Evolutionary conservation across 1,140 invertebrate genomes (phyloP).

Genomic region (Drosophila sulfurigaster): DNA sequence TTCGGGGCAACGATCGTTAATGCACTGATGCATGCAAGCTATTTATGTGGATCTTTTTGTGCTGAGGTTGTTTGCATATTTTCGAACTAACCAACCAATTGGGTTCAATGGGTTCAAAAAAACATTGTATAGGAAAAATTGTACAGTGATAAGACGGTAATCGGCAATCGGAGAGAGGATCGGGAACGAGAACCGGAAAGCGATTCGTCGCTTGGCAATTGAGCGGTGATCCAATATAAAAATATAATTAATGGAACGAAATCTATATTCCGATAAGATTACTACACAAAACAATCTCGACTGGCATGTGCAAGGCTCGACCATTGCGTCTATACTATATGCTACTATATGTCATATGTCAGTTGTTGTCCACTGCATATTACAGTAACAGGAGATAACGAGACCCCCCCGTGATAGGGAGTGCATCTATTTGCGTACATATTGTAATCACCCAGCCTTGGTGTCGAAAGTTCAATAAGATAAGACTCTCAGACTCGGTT

Average conservation of each 20-base stretch:
- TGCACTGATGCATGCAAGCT: conserved; percentile 42
- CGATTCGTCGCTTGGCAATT: conserved; percentile 50
- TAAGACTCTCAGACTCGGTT: not conserved
- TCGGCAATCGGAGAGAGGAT: not conserved
- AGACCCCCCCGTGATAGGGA: conserved; percentile 1
- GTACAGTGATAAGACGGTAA: not conserved
- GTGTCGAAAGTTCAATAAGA: conserved; percentile 26
- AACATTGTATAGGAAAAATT: conserved; percentile 55
- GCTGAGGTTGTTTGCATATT: conserved; percentile 35
- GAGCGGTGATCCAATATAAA: conserved; percentile 11
- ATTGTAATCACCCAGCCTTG: not conserved
- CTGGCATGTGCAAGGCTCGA: conserved; percentile 10
- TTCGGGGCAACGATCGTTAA: conserved; percentile 39
- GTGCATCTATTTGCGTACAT: conserved; percentile 19
- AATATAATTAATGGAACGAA: conserved; percentile 15
- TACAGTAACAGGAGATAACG: not conserved
- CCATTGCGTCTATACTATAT: not conserved
- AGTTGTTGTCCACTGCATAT: not conserved
- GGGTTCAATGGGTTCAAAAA: conserved; percentile 56
- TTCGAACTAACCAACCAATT: conserved; percentile 27
- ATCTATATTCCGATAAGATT: conserved; percentile 16
- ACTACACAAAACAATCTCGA: not conserved
- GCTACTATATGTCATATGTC: not conserved
- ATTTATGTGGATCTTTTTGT: conserved; percentile 16
- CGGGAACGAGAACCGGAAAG: not conserved